Evolutionary conservation across 1,140 invertebrate species (phyloP).

Genomic region (Stegodyphus mimosarum): DNA sequence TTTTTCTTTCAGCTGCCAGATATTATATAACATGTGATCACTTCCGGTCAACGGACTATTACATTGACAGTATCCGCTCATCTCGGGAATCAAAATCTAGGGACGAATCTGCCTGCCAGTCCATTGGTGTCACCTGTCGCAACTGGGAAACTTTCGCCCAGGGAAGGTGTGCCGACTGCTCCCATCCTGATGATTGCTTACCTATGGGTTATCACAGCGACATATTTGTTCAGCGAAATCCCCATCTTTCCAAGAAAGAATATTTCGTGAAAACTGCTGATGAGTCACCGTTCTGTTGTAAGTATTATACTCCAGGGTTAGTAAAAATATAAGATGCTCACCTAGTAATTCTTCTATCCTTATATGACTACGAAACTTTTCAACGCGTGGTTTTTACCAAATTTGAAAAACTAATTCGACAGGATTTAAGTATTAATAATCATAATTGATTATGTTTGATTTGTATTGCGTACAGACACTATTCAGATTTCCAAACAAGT

Average conservation of each 20-base stretch:
- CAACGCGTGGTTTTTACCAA: no score
- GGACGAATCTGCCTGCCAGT: slow-evolving; percentile 1
- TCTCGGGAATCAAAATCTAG: not conserved
- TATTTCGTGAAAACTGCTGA: slow-evolving; percentile 79
- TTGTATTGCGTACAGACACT: no score
- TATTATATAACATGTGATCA: slow-evolving; percentile 51
- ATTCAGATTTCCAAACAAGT: no score
- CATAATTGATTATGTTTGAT: no score
- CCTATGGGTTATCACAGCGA: slow-evolving; percentile 68
- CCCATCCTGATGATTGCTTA: slow-evolving; percentile 49
- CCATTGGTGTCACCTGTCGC: slow-evolving; percentile 61
- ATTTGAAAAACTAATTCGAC: no score
- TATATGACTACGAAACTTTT: no score
- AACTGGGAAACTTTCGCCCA: slow-evolving; percentile 61
- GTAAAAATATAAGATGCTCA: no score
- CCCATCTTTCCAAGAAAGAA: slow-evolving; percentile 73
- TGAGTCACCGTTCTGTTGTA: slow-evolving; percentile 82
- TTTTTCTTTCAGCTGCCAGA: slow-evolving; percentile 21
- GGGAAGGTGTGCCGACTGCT: slow-evolving; percentile 63
- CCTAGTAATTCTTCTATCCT: no score
- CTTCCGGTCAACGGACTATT: slow-evolving; percentile 29
- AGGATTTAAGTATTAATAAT: no score
- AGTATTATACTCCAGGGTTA: slow-evolving; percentile 67
- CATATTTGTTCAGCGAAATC: slow-evolving; percentile 64
- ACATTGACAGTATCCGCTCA: slow-evolving; percentile 33